Percentiles rank a stretch among this genome's conserved stretches.
Evolutionary conservation across 2,888 invertebrate species (phyloP).

Genomic region (Coelopa pilipes): DNA sequence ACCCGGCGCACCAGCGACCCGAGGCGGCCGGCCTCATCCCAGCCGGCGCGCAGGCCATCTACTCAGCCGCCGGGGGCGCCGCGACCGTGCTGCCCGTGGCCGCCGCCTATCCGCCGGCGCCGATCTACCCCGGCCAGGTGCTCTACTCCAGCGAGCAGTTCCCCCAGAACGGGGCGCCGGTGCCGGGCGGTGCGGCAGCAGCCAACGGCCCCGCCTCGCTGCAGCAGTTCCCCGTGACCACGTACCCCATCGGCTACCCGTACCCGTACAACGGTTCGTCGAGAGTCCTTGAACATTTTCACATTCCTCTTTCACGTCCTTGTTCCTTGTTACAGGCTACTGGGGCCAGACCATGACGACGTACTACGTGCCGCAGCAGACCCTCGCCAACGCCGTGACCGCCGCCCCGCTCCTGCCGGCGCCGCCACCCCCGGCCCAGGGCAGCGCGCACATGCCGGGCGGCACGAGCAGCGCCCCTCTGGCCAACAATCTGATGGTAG

Average conservation of each 20-base stretch:
- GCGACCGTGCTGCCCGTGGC: slow-evolving; percentile 64
- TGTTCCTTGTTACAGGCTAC: slow-evolving; percentile 50
- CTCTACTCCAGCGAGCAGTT: slow-evolving; percentile 66
- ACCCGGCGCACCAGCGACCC: slow-evolving; percentile 62
- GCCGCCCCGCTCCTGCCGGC: slow-evolving; percentile 58
- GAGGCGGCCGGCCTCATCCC: slow-evolving; percentile 59
- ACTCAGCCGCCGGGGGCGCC: slow-evolving; percentile 57
- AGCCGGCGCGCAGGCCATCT: slow-evolving; percentile 60
- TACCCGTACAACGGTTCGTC: slow-evolving; percentile 64
- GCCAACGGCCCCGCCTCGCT: slow-evolving; percentile 55
- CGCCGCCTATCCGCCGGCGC: slow-evolving; percentile 57
- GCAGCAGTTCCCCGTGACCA: slow-evolving; percentile 64
- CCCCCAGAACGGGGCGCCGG: slow-evolving; percentile 53
- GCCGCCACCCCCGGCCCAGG: slow-evolving; percentile 45
- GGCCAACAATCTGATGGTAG: slow-evolving; percentile 44
- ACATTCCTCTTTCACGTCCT: background rate
- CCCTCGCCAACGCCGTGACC: slow-evolving; percentile 49
- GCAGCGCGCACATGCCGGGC: slow-evolving; percentile 51
- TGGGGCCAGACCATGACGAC: slow-evolving; percentile 66
- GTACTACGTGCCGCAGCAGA: slow-evolving; percentile 66
- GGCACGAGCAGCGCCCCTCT: slow-evolving; percentile 48
- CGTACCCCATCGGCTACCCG: slow-evolving; percentile 66
- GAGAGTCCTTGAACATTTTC: background rate
- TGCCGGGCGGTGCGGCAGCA: slow-evolving; percentile 53
- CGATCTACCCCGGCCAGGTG: slow-evolving; percentile 65